A percentile compares a stretch with the other conserved stretches of the same genome.
Evolutionary conservation across 2,113 vertebrate genomes (phyloP).

Genomic region (Progne subis): DNA sequence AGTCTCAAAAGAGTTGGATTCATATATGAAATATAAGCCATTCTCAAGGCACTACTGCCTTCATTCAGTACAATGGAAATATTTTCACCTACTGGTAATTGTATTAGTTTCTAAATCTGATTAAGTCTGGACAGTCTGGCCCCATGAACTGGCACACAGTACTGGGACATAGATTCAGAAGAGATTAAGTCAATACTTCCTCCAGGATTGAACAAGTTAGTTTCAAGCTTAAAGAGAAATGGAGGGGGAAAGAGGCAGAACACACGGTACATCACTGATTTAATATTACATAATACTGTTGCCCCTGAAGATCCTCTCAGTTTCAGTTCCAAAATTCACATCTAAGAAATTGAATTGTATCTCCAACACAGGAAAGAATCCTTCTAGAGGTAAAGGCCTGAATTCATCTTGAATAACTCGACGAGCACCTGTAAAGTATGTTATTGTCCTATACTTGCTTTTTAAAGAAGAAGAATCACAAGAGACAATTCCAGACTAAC

Average conservation of each 20-base stretch:
- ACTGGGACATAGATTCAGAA: not conserved
- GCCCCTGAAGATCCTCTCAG: not conserved
- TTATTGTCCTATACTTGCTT: not conserved
- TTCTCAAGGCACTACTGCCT: not conserved
- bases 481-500: not conserved
- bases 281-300: not conserved
- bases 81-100: slow-evolving; percentile 23
- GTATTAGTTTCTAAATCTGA: slow-evolving; percentile 49
- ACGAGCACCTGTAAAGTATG: not conserved
- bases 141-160: not conserved
- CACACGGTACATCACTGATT: not conserved
- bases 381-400: not conserved
- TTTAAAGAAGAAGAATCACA: not conserved
- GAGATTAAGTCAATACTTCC: slow-evolving; percentile 34
- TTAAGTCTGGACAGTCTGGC: not conserved
- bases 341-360: not conserved
- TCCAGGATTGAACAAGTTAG: slow-evolving; percentile 4
- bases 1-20: not conserved
- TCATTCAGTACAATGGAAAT: not conserved
- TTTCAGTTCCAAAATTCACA: not conserved
- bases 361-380: not conserved
- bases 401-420: not conserved
- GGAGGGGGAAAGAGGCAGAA: not conserved
- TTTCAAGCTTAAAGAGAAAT: not conserved
- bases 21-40: not conserved